Evolutionary conservation across 1,140 invertebrate genomes (phyloP), one percentile per base, ranked within the genome.

Genomic region (Bathynomus jamesi): DNA sequence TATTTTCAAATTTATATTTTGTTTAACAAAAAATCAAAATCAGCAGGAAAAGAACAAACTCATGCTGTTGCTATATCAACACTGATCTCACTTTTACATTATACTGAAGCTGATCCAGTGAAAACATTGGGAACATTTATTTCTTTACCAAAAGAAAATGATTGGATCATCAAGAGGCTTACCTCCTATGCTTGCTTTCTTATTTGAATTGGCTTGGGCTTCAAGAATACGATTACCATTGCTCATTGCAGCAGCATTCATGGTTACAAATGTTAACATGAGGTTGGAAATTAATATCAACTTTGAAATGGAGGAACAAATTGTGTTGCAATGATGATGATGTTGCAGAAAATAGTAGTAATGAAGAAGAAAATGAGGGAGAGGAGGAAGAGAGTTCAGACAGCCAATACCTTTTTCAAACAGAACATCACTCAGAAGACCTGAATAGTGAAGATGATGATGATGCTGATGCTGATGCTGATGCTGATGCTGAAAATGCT

Each of bases 241-340:
- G 1, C 30, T 77, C 21, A 77, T 77, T 28, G 72, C 76, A 30
- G 32, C 73, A 13, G 76, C 69, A 25, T 77, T 77, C 64, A 77
- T 77, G 76, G 67, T 77, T 0, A 77, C 76, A 17, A 74, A 77
- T 29, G 72, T 74, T 25, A 72, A 77, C 63, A 61, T 77, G 28
- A 61, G 73, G 5, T 61, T 77, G 11, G 76, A 77, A 70, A 77
- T 77, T 25, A 77, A 77, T 61, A 71, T 77, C 24, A 74, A 77
- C 28, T 68, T 77, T 21, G 72, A 77, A 21, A 67, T 77, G 17
- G 73, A 71, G 5, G 72, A 77, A 60, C 69, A 75, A 25, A 71
- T 73, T 2, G 46, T 24, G 3, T 11, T 24, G 28, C 40, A 60
- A n/a, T 30, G 25, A 60, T 32, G 30, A 69, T 28, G 53, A 61